These are phyloP conservation scores for Capreolus pygargus DNA, from an alignment of 2,113 vertebrate genomes.

Conservation along the genomic window DNA sequence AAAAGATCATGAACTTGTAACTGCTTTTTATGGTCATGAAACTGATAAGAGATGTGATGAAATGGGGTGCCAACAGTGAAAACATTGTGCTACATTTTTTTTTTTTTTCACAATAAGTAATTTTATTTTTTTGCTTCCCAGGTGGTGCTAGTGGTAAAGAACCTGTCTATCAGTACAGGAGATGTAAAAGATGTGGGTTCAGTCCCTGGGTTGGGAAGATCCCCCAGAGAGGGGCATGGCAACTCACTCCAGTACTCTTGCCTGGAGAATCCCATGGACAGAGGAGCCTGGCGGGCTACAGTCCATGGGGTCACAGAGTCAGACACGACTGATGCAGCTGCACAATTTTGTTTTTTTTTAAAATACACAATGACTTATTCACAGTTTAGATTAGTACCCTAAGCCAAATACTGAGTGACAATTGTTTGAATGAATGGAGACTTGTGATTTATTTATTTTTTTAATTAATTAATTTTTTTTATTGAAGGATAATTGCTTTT, in stretches of 20 bases:
- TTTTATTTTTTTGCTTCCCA: background rate
- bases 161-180: background rate
- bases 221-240: background rate
- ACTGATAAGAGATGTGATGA: background rate
- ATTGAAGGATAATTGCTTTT: background rate
- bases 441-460: background rate
- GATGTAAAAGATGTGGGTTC: background rate
- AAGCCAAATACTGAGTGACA: background rate
- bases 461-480: background rate
- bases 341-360: background rate
- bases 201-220: background rate
- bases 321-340: rapidly evolving
- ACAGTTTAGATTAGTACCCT: background rate
- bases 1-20: background rate
- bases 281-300: background rate
- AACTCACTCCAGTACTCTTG: background rate
- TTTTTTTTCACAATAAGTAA: background rate
- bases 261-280: background rate
- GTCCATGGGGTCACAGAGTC: background rate
- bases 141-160: background rate
- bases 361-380: background rate
- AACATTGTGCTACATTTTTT: background rate
- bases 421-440: background rate
- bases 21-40: background rate
- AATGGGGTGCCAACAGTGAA: background rate